A percentile compares a stretch with the other conserved stretches of the same genome.
Evolutionary conservation across 2,113 vertebrate genomes (phyloP).

Genomic region (Campylomormyrus tamandua): DNA sequence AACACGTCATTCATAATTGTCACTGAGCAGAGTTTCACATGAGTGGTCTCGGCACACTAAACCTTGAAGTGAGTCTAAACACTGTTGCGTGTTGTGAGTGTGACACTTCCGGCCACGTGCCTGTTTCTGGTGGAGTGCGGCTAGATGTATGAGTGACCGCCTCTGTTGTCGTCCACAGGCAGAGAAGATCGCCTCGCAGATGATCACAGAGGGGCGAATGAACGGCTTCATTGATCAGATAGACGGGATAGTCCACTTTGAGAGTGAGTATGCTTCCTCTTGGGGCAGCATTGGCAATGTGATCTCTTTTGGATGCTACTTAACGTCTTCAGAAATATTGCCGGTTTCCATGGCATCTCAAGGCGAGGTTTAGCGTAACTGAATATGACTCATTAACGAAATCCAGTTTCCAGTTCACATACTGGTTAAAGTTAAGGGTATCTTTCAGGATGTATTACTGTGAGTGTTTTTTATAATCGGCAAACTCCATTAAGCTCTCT

Average conservation of each 20-base stretch:
- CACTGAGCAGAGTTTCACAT: background rate
- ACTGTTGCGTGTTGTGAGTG: background rate
- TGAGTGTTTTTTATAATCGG: background rate
- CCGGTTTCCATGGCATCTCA: background rate
- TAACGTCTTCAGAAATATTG: background rate
- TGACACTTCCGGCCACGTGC: background rate
- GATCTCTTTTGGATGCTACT: background rate
- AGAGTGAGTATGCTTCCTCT: constrained; percentile 73
- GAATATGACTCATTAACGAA: background rate
- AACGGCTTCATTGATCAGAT: constrained; percentile 99
- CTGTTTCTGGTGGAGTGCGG: background rate
- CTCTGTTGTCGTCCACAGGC: constrained; percentile 60
- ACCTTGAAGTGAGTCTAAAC: background rate
- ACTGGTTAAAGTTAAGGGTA: background rate
- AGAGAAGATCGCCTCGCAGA: constrained; percentile 97
- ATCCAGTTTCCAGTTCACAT: background rate
- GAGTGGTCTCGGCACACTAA: background rate
- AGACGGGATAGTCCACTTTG: constrained; percentile 96
- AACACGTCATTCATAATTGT: constrained; percentile 5
- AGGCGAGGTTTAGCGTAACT: background rate
- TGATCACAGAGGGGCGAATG: constrained; percentile 99
- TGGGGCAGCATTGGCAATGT: background rate
- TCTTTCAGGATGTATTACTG: background rate
- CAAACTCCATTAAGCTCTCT: background rate
- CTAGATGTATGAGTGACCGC: background rate